phyloP scores from a whole-genome alignment of 2,888 invertebrate species.

The Copidosoma aretas region DNA sequence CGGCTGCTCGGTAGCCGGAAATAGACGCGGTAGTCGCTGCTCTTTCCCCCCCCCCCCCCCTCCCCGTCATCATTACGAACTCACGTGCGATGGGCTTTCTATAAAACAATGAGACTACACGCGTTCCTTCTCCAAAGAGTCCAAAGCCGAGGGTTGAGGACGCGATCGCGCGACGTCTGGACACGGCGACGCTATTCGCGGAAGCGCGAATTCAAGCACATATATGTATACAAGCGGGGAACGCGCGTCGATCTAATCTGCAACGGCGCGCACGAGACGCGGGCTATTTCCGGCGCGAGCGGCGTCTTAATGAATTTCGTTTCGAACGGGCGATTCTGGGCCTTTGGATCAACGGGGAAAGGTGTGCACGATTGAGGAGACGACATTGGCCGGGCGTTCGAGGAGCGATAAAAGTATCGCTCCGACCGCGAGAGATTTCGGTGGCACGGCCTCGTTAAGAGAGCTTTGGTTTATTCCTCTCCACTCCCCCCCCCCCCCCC shows the following conservation, averaged over 20 bases:
- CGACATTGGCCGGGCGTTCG: too few species aligned
- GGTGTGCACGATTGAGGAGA: too few species aligned
- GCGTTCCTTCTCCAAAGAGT: background rate
- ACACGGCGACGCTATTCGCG: conserved; percentile 5
- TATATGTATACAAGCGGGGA: background rate
- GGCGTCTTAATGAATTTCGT: conserved; percentile 23
- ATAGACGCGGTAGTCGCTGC: conserved; percentile 8
- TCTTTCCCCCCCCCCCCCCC: conserved; percentile 12
- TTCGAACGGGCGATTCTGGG: conserved; percentile 19
- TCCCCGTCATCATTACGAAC: conserved; percentile 6
- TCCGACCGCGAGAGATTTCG: too few species aligned
- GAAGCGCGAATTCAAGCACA: conserved; percentile 26
- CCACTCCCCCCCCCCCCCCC: too few species aligned
- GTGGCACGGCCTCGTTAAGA: too few species aligned
- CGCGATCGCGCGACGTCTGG: background rate
- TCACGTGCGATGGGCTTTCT: background rate
- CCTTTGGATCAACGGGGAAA: conserved; percentile 20
- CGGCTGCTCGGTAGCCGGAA: conserved; percentile 10
- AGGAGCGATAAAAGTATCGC: too few species aligned
- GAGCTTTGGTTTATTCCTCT: too few species aligned
- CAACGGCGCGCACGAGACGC: background rate
- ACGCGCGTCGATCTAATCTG: background rate
- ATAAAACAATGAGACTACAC: conserved; percentile 23
- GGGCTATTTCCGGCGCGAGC: background rate
- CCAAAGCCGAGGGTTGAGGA: background rate